phyloP scores from a whole-genome alignment of 2,888 invertebrate genomes.

The Drosophila testacea region DNA sequence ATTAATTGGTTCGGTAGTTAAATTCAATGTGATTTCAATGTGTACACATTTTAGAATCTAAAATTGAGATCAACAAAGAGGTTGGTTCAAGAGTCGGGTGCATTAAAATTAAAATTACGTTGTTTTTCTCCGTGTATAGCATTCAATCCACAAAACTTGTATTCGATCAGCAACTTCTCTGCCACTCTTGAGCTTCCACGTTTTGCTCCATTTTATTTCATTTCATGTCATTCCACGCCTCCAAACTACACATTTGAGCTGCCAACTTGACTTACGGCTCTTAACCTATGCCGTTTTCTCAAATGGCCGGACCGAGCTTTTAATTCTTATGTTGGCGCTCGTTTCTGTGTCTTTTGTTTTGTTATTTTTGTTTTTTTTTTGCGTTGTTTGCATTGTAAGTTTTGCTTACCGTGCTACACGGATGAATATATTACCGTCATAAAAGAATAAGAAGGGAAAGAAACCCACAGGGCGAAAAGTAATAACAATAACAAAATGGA shows the following conservation, averaged over 20 bases:
- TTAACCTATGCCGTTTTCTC: constrained; percentile 46
- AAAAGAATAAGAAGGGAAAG: constrained; percentile 4
- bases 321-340: constrained; percentile 32
- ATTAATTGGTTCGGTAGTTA: no score
- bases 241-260: constrained; percentile 32
- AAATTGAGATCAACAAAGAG: no score
- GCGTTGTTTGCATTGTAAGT: constrained; percentile 38
- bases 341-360: constrained; percentile 1
- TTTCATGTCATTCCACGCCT: constrained; percentile 17
- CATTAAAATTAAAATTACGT: no score
- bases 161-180: constrained; percentile 1
- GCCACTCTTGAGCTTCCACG: constrained; percentile 5
- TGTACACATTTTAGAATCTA: no score
- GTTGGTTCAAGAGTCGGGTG: no score
- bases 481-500: constrained; percentile 7
- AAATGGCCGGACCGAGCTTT: constrained; percentile 28
- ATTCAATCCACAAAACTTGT: constrained; percentile 1
- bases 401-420: constrained; percentile 60
- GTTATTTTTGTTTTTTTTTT: constrained; percentile 21
- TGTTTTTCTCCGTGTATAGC: background rate
- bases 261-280: constrained; percentile 56
- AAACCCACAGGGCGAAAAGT: constrained; percentile 1
- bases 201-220: constrained; percentile 20
- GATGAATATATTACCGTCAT: constrained; percentile 26
- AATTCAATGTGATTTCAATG: no score